These are phyloP conservation scores for Tamandua tetradactyla DNA, from an alignment of 2,797 vertebrate species.

Conservation along the genomic window DNA sequence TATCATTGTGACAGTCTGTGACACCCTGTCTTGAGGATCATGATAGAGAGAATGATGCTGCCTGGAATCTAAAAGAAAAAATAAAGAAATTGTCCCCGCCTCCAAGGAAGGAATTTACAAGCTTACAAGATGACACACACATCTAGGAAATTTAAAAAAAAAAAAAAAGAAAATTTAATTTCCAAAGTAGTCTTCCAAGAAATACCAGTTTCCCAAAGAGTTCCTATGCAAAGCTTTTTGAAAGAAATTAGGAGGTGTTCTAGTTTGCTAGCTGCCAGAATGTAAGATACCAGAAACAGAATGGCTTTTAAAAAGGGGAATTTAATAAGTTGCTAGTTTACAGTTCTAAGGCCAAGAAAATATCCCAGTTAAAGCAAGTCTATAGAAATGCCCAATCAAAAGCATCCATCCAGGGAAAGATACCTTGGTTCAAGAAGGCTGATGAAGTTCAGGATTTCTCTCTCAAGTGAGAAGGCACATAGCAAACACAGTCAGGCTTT, in stretches of 20 bases:
- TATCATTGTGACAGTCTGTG: background rate
- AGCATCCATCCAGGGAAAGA: too few species aligned
- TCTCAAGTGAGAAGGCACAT: too few species aligned
- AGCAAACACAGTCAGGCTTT: too few species aligned
- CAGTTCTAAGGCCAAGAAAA: too few species aligned
- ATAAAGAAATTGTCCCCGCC: background rate
- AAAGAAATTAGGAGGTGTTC: conserved; percentile 28
- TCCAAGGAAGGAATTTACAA: conserved; percentile 27
- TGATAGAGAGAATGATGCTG: background rate
- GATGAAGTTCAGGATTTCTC: too few species aligned
- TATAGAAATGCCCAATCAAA: too few species aligned
- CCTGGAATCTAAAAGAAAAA: background rate
- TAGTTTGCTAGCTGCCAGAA: too few species aligned
- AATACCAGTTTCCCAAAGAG: background rate
- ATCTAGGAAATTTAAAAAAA: background rate
- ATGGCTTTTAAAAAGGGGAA: too few species aligned
- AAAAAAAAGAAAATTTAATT: conserved; percentile 37
- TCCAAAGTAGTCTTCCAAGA: background rate
- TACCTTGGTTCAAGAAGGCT: too few species aligned
- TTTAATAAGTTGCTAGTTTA: too few species aligned
- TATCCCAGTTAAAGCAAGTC: too few species aligned
- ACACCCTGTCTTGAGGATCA: background rate
- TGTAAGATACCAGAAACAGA: too few species aligned
- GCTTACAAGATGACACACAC: background rate
- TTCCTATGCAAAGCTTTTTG: background rate